Percentiles rank a stretch among this genome's conserved stretches.
phyloP scores from a whole-genome alignment of 2,113 vertebrate species.

The Mormoops blainvillei region DNA sequence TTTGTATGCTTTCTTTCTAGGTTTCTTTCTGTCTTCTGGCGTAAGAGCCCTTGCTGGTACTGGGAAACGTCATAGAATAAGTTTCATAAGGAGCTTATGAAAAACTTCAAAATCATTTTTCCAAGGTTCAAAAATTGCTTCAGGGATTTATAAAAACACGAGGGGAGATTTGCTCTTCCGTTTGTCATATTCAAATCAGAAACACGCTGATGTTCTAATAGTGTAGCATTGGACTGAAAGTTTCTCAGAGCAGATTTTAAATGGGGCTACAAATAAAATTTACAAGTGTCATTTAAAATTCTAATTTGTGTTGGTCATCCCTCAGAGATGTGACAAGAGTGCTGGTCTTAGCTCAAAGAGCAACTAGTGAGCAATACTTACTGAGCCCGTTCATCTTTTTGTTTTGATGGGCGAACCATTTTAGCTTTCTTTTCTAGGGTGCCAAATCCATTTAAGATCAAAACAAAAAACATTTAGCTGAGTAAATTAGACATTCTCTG shows the following conservation, averaged over 20 bases:
- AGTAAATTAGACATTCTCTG: not conserved
- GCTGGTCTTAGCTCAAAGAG: not conserved
- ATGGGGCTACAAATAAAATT: not conserved
- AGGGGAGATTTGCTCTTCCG: slow-evolving; percentile 25
- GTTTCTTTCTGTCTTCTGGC: slow-evolving; percentile 39
- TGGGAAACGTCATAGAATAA: slow-evolving; percentile 32
- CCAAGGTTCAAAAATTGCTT: slow-evolving; percentile 45
- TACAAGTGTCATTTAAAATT: not conserved
- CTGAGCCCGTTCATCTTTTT: not conserved
- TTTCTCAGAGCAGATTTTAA: slow-evolving; percentile 5
- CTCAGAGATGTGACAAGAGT: not conserved
- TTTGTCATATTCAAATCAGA: slow-evolving; percentile 36
- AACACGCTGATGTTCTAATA: slow-evolving; percentile 1
- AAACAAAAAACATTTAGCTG: not conserved
- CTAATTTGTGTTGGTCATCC: not conserved
- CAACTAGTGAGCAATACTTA: not conserved
- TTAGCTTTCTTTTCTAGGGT: not conserved
- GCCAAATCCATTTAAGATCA: not conserved
- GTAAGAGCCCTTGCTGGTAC: not conserved
- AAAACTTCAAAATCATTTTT: slow-evolving; percentile 58
- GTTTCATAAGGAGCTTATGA: slow-evolving; percentile 58
- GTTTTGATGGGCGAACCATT: not conserved
- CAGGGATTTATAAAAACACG: slow-evolving; percentile 51
- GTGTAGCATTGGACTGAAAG: not conserved
- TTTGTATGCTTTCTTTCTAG: slow-evolving; percentile 55